Percentiles rank a stretch among this genome's conserved stretches.
Evolutionary conservation across 1,140 invertebrate genomes (phyloP).

Genomic region (Drosophila cardini): DNA sequence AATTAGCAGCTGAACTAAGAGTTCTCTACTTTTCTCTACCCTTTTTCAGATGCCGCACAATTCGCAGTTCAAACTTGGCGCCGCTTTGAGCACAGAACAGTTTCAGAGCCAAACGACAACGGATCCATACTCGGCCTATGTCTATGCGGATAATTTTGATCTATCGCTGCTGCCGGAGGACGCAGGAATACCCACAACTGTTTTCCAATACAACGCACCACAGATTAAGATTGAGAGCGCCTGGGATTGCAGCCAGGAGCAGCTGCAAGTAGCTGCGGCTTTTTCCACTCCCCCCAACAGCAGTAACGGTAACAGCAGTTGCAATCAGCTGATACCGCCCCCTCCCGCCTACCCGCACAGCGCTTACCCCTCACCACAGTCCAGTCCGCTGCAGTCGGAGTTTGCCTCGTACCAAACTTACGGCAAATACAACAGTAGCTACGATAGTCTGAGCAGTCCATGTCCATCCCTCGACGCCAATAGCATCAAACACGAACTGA

Average conservation of each 20-base stretch:
- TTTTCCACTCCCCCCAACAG: conserved; percentile 15
- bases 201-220: conserved; percentile 77
- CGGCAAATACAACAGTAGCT: conserved; percentile 57
- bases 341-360: conserved; percentile 74
- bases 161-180: conserved; percentile 89
- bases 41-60: conserved; percentile 93
- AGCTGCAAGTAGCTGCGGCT: conserved; percentile 16
- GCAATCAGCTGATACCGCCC: conserved; percentile 72
- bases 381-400: conserved; percentile 78
- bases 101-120: conserved; percentile 54
- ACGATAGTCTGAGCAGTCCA: conserved; percentile 77
- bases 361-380: conserved; percentile 80
- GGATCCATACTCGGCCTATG: conserved; percentile 88
- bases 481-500: conserved; percentile 79
- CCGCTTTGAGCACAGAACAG: conserved; percentile 39
- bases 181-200: conserved; percentile 75
- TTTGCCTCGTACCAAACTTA: conserved; percentile 61
- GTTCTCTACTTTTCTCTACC: not conserved
- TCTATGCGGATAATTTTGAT: conserved; percentile 89
- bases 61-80: conserved; percentile 89
- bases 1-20: conserved; percentile 49
- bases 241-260: conserved; percentile 62
- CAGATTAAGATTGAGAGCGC: conserved; percentile 80
- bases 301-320: not conserved
- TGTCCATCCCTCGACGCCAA: conserved; percentile 76